Conservation (phyloP, 2,888 invertebrate genomes). For the Craniophora ligustri region DNA sequence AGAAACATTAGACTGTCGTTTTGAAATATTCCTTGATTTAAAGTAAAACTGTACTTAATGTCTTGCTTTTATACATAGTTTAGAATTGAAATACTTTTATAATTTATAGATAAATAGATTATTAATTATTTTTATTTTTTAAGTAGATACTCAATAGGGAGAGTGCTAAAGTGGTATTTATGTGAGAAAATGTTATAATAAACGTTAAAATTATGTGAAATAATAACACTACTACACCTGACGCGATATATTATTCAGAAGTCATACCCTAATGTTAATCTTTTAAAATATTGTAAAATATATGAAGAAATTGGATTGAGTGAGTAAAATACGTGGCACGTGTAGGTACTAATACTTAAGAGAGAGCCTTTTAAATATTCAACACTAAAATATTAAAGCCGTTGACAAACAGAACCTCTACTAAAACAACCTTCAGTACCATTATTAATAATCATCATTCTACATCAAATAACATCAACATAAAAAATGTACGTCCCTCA, state of each 20-base stretch:
- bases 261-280: not conserved
- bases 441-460: too few species aligned
- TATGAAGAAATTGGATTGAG: not conserved
- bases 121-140: too few species aligned
- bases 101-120: not conserved
- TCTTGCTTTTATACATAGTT: not conserved
- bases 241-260: too few species aligned
- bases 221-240: too few species aligned
- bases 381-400: not conserved
- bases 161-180: too few species aligned
- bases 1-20: conserved; percentile 29
- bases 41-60: conserved; percentile 1
- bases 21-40: conserved; percentile 11
- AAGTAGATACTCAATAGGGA: too few species aligned
- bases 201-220: too few species aligned
- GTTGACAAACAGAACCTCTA: too few species aligned
- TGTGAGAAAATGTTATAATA: too few species aligned
- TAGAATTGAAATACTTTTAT: not conserved
- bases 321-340: not conserved
- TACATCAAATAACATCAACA: not conserved
- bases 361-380: not conserved
- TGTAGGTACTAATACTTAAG: not conserved
- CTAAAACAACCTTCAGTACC: too few species aligned
- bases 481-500: not conserved
- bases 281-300: not conserved